These are phyloP conservation scores for Hoplostethus atlanticus DNA, from an alignment of 2,797 vertebrate genomes.

Conservation along the genomic window DNA sequence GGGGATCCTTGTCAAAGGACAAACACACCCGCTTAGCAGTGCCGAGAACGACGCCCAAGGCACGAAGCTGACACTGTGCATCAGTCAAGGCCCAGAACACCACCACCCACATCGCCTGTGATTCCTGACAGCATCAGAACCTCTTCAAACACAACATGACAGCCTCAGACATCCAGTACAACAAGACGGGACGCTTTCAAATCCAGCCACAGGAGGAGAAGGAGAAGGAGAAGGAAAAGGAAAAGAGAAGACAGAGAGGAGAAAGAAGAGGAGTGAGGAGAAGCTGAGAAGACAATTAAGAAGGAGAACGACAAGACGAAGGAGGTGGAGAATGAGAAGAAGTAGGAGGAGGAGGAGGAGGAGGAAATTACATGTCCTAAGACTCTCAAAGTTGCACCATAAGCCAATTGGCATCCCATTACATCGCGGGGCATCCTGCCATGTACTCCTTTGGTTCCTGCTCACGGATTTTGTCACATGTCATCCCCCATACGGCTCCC, in stretches of 20 bases:
- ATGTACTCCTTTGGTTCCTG: constrained; percentile 24
- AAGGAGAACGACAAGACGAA: background rate
- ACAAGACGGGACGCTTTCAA: constrained; percentile 27
- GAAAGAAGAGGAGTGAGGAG: background rate
- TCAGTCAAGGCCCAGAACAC: constrained; percentile 48
- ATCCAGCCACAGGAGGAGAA: background rate
- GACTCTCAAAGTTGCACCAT: background rate
- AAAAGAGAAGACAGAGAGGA: no score
- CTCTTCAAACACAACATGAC: constrained; percentile 52
- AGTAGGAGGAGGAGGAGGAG: background rate
- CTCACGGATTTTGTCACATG: constrained; percentile 16
- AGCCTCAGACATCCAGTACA: constrained; percentile 40
- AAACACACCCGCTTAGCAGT: constrained; percentile 46
- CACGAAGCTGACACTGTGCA: constrained; percentile 57
- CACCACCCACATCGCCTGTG: constrained; percentile 39
- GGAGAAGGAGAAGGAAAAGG: background rate
- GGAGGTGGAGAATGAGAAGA: background rate
- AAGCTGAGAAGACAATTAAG: background rate
- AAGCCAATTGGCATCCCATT: constrained; percentile 8
- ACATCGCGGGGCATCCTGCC: constrained; percentile 14
- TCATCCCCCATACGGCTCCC: background rate
- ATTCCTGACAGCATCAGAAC: constrained; percentile 43
- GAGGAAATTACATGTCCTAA: background rate
- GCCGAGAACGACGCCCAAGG: constrained; percentile 18
- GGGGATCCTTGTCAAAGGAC: constrained; percentile 58